Conservation (phyloP, 2,113 vertebrate genomes). For the Phalacrocorax aristotelis region DNA sequence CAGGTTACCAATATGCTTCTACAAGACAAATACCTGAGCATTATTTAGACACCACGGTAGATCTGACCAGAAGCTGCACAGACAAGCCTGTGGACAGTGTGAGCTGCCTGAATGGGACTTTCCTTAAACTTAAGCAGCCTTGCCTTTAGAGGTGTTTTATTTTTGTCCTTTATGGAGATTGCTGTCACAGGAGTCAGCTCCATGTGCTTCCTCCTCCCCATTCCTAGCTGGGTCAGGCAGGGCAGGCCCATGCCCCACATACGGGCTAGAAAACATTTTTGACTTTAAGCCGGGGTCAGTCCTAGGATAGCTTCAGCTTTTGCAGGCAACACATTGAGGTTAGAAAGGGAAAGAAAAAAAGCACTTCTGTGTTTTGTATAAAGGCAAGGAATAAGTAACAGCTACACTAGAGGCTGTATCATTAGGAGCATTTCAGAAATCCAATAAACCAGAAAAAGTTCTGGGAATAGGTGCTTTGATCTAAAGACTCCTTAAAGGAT, state of each 20-base stretch:
- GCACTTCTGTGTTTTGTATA: neutral
- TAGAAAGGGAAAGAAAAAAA: neutral
- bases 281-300: neutral
- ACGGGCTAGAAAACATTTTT: accelerated
- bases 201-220: neutral
- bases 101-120: neutral
- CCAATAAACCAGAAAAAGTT: neutral
- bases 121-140: neutral
- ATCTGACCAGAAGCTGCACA: neutral
- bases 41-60: accelerated
- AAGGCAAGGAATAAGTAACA: neutral
- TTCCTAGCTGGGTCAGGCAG: neutral
- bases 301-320: neutral
- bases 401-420: neutral
- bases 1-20: accelerated
- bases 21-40: neutral
- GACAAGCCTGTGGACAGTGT: no score
- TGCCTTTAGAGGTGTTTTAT: neutral
- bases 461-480: neutral
- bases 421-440: neutral
- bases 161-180: accelerated
- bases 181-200: neutral
- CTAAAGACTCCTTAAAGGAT: neutral
- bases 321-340: accelerated
- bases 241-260: no score